Evolutionary conservation across 92 coral and sea anemone genomes (phyloP).

Genomic region (Muricea muricata): DNA sequence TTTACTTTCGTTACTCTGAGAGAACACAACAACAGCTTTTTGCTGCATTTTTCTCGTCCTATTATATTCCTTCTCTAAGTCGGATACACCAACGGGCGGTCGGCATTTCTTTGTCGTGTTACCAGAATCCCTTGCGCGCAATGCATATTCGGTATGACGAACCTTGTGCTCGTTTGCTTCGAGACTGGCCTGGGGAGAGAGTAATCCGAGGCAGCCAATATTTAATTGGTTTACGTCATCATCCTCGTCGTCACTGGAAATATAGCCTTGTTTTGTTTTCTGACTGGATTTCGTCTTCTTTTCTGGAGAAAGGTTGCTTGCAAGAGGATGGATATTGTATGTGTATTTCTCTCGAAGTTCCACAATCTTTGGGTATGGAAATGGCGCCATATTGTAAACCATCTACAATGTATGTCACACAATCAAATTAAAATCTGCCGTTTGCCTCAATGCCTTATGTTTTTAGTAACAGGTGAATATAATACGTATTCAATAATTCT

Average conservation of each 20-base stretch:
- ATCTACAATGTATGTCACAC: constrained; percentile 62
- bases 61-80: constrained; percentile 86
- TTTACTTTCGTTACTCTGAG: constrained; percentile 83
- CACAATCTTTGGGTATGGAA: constrained; percentile 92
- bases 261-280: constrained; percentile 72
- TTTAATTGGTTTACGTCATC: constrained; percentile 82
- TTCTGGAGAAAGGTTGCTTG: constrained; percentile 67
- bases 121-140: not conserved
- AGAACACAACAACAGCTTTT: constrained; percentile 93
- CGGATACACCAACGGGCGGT: constrained; percentile 71
- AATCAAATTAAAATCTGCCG: too few species aligned
- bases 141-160: not conserved
- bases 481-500: too few species aligned
- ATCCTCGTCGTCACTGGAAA: constrained; percentile 97
- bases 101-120: constrained; percentile 2
- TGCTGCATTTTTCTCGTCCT: constrained; percentile 96
- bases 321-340: constrained; percentile 92
- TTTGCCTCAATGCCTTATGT: too few species aligned
- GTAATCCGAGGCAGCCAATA: constrained; percentile 87
- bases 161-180: constrained; percentile 72
- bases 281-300: constrained; percentile 24
- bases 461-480: too few species aligned
- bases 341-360: constrained; percentile 96
- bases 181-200: constrained; percentile 74
- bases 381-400: constrained; percentile 93